Evolutionary conservation across 2,888 invertebrate genomes (phyloP).

Genomic region (Pollenia griseotomentosa): DNA sequence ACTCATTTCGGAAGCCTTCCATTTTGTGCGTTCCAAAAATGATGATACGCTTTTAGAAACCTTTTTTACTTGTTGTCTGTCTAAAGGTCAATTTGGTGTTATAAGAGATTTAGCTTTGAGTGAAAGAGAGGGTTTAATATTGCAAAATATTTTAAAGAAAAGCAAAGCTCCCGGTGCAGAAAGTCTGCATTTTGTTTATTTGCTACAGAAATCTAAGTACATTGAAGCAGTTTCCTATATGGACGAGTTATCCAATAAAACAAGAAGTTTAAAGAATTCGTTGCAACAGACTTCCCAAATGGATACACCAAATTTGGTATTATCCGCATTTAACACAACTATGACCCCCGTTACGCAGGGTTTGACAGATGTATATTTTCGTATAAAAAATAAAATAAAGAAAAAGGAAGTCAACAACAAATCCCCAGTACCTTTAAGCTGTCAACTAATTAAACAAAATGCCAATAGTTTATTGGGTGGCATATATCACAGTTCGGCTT

Average conservation of each 20-base stretch:
- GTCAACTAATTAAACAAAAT: slow-evolving; percentile 80
- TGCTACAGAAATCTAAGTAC: slow-evolving; percentile 82
- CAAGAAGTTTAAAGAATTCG: slow-evolving; percentile 64
- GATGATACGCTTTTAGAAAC: slow-evolving; percentile 79
- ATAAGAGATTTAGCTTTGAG: slow-evolving; percentile 81
- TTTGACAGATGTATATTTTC: slow-evolving; percentile 81
- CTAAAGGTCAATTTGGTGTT: slow-evolving; percentile 78
- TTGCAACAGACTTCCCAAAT: slow-evolving; percentile 66
- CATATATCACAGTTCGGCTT: slow-evolving; percentile 81
- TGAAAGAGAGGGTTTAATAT: slow-evolving; percentile 80
- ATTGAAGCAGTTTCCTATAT: slow-evolving; percentile 83
- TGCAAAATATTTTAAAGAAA: slow-evolving; percentile 79
- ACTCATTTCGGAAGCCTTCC: slow-evolving; percentile 82
- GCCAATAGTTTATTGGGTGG: slow-evolving; percentile 79
- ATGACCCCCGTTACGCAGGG: slow-evolving; percentile 82
- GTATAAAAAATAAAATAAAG: slow-evolving; percentile 79
- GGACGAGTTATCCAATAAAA: slow-evolving; percentile 79
- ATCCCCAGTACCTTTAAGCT: slow-evolving; percentile 80
- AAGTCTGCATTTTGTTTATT: slow-evolving; percentile 81
- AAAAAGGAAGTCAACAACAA: slow-evolving; percentile 75
- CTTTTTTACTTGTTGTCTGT: slow-evolving; percentile 81
- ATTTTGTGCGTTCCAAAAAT: slow-evolving; percentile 80
- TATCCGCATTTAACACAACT: slow-evolving; percentile 82
- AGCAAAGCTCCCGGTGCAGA: slow-evolving; percentile 78
- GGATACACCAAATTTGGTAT: slow-evolving; percentile 79